Base-by-base conservation (phyloP, 2,113 vertebrate species). In the Chionomys nivalis region DNA sequence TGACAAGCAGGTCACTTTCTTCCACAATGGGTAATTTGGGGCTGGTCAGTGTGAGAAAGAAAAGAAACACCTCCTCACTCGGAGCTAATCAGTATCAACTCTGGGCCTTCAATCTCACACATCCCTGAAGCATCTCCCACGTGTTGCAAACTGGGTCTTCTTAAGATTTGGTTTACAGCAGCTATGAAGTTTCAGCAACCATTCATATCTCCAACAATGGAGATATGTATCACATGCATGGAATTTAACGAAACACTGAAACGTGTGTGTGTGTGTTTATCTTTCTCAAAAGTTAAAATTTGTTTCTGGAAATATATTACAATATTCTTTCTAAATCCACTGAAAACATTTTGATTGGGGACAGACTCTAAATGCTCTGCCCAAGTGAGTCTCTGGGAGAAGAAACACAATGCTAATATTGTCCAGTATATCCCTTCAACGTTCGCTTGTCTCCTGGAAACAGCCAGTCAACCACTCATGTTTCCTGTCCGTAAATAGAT, bases 241-340 rank as follows among this genome's bases (percentile, higher is more conserved):
- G 42, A 63, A 78, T 77, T 39, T 61, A 68, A 36, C 3, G 0
- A 73, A 91, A 58, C 4, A 42, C 6, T 36, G 12, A 28, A 58
- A 58, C 0, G 17, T 55, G 21, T 39, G 17, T 58, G 13, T 36
- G 21, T 39, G 23, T 77, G 4, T 42, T 39, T 61, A n/a, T 81
- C 26, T 81, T 77, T 83, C 66, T 77, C 42, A 89, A 93, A 91
- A 82, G 42, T 75, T 47, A 95, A 94, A 77, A 91, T 68, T 23
- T 33, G 3, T 78, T 87, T 94, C 24, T 19, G 55, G 28, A 47
- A 82, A 87, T 77, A 65, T 66, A 24, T 81, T 55, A 72, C 7
- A 66, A 8, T 28, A 65, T 72, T 44, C 10, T 65, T 78, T 66
- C 55, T 90, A 81, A 90, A 39, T 90, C 90, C 52, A 58, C 83